Evolutionary conservation across 2,113 vertebrate genomes (phyloP).

Genomic region (Saimiri boliviensis): DNA sequence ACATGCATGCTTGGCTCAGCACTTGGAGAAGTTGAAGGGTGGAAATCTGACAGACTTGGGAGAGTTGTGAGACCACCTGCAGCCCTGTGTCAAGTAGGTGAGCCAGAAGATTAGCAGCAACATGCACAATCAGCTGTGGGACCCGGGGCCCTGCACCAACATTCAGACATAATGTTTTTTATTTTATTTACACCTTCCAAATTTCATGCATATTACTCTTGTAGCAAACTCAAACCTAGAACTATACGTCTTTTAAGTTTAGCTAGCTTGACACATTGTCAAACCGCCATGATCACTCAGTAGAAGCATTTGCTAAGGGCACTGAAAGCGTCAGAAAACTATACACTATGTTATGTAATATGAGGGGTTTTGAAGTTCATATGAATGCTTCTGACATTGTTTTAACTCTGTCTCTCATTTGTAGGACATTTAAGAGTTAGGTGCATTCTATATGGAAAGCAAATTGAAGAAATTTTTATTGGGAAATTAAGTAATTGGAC

Average conservation of each 20-base stretch:
- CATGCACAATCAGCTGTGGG: not conserved
- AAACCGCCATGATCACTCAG: not conserved
- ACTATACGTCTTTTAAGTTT: not conserved
- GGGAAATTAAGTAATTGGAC: not conserved
- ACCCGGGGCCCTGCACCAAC: not conserved
- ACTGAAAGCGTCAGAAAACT: not conserved
- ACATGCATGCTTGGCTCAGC: not conserved
- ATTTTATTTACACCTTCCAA: not conserved
- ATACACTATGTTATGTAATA: not conserved
- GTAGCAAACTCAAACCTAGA: not conserved
- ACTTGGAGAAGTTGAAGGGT: not conserved
- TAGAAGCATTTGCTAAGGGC: not conserved
- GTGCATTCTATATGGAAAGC: not conserved
- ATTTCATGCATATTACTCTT: not conserved
- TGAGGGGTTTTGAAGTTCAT: not conserved
- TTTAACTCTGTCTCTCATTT: not conserved
- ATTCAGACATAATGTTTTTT: not conserved
- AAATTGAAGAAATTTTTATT: slow-evolving; percentile 12
- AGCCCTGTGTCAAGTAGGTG: not conserved
- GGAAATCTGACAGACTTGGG: not conserved
- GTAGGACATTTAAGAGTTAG: not conserved
- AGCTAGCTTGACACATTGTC: not conserved
- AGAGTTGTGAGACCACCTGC: not conserved
- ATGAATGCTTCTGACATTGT: not conserved
- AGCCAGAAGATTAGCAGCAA: not conserved